phyloP scores from a whole-genome alignment of 23 tunicate species.

The Ascidia mentula region DNA sequence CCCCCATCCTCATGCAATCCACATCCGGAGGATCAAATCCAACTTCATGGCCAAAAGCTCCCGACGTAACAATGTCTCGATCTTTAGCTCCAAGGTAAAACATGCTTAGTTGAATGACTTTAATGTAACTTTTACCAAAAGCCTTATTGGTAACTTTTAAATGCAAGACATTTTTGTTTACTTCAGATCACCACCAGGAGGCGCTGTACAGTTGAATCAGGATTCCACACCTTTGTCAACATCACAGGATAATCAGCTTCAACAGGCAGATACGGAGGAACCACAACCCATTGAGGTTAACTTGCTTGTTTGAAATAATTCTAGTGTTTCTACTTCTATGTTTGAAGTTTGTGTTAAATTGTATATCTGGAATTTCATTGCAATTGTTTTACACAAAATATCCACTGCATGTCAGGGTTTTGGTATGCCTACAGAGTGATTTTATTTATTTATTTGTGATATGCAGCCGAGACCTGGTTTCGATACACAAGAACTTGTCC shows the following conservation, averaged over 20 bases:
- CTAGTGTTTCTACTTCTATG: no score
- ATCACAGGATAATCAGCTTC: background rate
- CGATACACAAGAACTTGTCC: conserved; percentile 6
- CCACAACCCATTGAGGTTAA: conserved; percentile 4
- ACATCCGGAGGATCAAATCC: background rate
- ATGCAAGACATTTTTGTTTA: background rate
- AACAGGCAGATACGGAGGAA: background rate
- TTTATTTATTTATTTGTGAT: background rate
- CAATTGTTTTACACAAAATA: no score
- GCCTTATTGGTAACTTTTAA: background rate
- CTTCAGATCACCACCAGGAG: background rate
- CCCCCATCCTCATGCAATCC: conserved; percentile 26
- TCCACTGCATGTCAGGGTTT: no score
- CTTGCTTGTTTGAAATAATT: no score
- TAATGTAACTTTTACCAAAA: background rate
- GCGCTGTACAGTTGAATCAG: background rate
- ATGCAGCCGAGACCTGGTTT: background rate
- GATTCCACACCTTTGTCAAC: background rate
- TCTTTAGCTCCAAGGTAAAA: conserved; percentile 39
- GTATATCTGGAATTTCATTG: no score
- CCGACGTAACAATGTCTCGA: conserved; percentile 86
- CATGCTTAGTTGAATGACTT: background rate
- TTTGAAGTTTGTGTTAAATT: no score
- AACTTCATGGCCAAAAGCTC: conserved; percentile 90
- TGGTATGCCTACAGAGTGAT: background rate